phyloP scores from a whole-genome alignment of 92 coral and sea anemone genomes.

The Epizoanthus rinbou region DNA sequence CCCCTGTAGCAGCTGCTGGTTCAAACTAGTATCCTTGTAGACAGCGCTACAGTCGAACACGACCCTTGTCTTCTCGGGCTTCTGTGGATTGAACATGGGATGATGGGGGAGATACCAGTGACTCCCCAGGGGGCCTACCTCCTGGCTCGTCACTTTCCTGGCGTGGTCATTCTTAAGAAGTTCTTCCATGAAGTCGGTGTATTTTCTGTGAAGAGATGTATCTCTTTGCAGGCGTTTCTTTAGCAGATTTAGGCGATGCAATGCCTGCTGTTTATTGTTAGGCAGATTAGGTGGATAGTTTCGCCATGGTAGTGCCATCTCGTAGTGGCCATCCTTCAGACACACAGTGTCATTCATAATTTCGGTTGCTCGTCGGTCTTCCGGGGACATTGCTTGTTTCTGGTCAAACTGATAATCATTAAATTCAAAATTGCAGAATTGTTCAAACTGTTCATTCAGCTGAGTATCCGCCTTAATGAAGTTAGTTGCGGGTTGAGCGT shows the following conservation, averaged over 20 bases:
- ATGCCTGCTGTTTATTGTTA: constrained; percentile 52
- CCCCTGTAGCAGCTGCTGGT: constrained; percentile 54
- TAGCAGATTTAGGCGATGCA: constrained; percentile 43
- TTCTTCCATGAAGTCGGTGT: constrained; percentile 56
- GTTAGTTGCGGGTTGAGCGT: constrained; percentile 37
- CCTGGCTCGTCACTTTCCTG: constrained; percentile 22
- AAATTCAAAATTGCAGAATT: constrained; percentile 60
- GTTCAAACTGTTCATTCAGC: constrained; percentile 45
- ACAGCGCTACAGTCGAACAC: constrained; percentile 44
- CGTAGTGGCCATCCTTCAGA: constrained; percentile 46
- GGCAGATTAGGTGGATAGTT: constrained; percentile 46
- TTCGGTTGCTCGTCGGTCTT: constrained; percentile 16
- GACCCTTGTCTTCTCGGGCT: constrained; percentile 44
- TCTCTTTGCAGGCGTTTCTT: constrained; percentile 44
- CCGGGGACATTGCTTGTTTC: constrained; percentile 32
- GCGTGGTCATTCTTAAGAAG: constrained; percentile 45
- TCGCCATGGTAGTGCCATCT: constrained; percentile 68
- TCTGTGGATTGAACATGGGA: neutral
- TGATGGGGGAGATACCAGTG: constrained; percentile 56
- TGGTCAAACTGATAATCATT: constrained; percentile 42
- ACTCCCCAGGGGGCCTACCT: constrained; percentile 40
- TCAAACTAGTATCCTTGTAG: constrained; percentile 8
- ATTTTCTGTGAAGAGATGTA: constrained; percentile 37
- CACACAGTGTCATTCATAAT: constrained; percentile 24
- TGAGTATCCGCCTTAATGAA: constrained; percentile 13